A percentile compares a stretch with the other conserved stretches of the same genome.
phyloP scores from a whole-genome alignment of 2,888 invertebrate species.

The Trichogramma dendrolimi region DNA sequence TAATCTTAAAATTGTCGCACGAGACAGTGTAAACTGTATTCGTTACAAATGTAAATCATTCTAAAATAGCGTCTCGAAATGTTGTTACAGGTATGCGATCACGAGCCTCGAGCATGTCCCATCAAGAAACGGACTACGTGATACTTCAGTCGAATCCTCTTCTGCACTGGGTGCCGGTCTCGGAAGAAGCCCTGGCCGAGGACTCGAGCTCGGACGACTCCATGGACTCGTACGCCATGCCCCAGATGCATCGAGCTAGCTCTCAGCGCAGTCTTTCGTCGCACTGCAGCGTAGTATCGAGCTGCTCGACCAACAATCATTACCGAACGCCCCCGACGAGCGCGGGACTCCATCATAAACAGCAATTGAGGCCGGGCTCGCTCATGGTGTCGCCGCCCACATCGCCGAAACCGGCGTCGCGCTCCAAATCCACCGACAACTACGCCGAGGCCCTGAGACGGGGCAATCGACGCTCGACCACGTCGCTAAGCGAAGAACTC shows the following conservation, averaged over 20 bases:
- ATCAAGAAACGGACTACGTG: constrained; percentile 57
- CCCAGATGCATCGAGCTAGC: constrained; percentile 38
- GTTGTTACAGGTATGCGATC: constrained; percentile 45
- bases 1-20: neutral
- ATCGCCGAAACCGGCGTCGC: constrained; percentile 43
- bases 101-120: constrained; percentile 37
- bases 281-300: constrained; percentile 40
- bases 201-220: constrained; percentile 42
- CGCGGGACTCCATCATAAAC: constrained; percentile 6
- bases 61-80: too few relatives aligned
- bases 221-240: constrained; percentile 38
- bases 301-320: constrained; percentile 33
- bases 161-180: constrained; percentile 56
- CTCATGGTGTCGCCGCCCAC: constrained; percentile 44
- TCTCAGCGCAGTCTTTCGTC: constrained; percentile 46
- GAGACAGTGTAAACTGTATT: too few relatives aligned
- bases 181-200: constrained; percentile 45
- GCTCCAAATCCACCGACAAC: constrained; percentile 43
- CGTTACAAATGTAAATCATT: too few relatives aligned
- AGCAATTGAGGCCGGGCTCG: constrained; percentile 36
- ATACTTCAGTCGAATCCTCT: constrained; percentile 57
- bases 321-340: constrained; percentile 9
- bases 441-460: neutral
- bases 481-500: constrained; percentile 32
- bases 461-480: constrained; percentile 20